Evolutionary conservation across 2,797 vertebrate species (phyloP).

Genomic region (Dendrocincla fuliginosa): DNA sequence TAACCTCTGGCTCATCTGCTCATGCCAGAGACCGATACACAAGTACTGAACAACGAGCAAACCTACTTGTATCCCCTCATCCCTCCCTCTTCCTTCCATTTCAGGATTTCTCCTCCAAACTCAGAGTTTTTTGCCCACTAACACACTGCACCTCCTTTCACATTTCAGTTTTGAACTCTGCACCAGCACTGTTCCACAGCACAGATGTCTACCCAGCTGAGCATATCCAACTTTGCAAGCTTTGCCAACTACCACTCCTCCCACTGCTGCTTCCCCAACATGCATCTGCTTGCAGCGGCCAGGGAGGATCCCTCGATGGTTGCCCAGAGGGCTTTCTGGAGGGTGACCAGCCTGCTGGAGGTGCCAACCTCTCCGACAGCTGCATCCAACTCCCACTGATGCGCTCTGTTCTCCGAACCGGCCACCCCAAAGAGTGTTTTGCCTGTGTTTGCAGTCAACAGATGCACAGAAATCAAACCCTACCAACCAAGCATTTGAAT

Average conservation of each 20-base stretch:
- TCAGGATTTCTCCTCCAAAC: not conserved
- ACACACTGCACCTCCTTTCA: not conserved
- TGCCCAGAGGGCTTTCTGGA: constrained; percentile 49
- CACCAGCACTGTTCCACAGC: not conserved
- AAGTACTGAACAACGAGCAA: not conserved
- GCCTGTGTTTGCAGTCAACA: constrained; percentile 12
- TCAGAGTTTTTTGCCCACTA: not conserved
- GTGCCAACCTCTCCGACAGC: not conserved
- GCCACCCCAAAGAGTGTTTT: constrained; percentile 32
- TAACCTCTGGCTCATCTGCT: not conserved
- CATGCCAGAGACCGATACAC: not conserved
- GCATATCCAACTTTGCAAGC: not conserved
- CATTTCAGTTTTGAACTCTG: not conserved
- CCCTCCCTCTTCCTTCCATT: not conserved
- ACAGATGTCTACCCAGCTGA: not conserved
- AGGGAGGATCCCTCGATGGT: not conserved
- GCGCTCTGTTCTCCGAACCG: not conserved
- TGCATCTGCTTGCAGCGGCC: not conserved
- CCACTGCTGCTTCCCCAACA: not conserved
- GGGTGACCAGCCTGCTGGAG: not conserved
- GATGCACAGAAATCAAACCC: not conserved
- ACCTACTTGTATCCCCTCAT: not conserved
- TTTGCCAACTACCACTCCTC: not conserved
- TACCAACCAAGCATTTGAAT: not conserved
- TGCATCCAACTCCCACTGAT: constrained; percentile 4